These are phyloP conservation scores for Dasypogon diadema DNA, from an alignment of 2,888 invertebrate genomes.

Conservation along the genomic window DNA sequence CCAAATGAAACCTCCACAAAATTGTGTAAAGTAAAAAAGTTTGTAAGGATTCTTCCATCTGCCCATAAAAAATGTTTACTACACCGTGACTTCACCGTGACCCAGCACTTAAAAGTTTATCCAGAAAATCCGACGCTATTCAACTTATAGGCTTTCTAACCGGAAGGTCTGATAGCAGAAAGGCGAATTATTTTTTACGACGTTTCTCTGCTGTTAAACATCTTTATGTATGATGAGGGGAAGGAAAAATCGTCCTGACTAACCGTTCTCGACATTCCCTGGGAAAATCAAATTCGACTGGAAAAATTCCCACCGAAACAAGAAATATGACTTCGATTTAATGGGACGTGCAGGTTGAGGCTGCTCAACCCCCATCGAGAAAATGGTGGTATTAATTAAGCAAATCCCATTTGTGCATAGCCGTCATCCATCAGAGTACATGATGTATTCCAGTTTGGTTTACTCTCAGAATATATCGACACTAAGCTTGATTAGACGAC, in stretches of 20 bases:
- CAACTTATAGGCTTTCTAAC: neutral
- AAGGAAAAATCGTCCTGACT: neutral
- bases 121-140: neutral
- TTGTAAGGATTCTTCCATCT: neutral
- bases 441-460: neutral
- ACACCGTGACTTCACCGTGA: neutral
- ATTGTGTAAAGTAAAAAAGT: neutral
- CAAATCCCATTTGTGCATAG: neutral
- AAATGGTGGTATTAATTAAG: slow-evolving; percentile 15
- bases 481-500: neutral
- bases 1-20: neutral
- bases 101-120: neutral
- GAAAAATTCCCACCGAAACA: neutral
- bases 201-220: slow-evolving; percentile 9
- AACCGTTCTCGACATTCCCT: neutral
- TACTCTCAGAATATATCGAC: neutral
- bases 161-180: neutral
- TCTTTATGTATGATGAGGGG: slow-evolving; percentile 10
- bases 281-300: neutral
- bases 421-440: neutral
- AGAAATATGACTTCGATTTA: neutral
- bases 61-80: neutral
- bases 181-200: slow-evolving; percentile 34
- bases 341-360: neutral
- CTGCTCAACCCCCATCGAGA: neutral